Evolutionary conservation across 2,888 invertebrate species (phyloP).

Genomic region (Melolontha melolontha): DNA sequence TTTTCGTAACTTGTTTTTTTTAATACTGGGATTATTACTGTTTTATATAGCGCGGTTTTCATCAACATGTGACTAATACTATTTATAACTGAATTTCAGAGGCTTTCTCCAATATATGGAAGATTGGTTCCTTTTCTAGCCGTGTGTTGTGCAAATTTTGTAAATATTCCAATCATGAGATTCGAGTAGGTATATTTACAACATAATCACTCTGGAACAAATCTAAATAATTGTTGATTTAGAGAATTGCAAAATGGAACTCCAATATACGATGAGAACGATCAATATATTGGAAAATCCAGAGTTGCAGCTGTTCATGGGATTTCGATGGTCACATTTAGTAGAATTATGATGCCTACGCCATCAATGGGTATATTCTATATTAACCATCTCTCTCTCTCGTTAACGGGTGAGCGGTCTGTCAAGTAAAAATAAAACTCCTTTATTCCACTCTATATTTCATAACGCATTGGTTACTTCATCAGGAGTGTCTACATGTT

Average conservation of each 20-base stretch:
- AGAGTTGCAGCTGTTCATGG: slow-evolving; percentile 82
- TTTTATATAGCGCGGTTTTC: too few relatives aligned
- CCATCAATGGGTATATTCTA: slow-evolving; percentile 89
- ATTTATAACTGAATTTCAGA: slow-evolving; percentile 63
- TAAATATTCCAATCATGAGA: slow-evolving; percentile 99
- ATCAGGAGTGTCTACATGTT: too few relatives aligned
- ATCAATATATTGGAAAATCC: slow-evolving; percentile 75
- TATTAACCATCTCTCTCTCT: background rate
- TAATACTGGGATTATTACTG: too few relatives aligned
- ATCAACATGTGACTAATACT: too few relatives aligned
- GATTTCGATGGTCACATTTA: slow-evolving; percentile 90
- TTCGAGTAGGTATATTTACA: slow-evolving; percentile 76
- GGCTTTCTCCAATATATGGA: slow-evolving; percentile 80
- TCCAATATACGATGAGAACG: slow-evolving; percentile 80
- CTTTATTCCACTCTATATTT: too few relatives aligned
- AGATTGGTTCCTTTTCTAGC: slow-evolving; percentile 95
- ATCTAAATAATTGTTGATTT: slow-evolving; percentile 70
- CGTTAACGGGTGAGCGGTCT: too few relatives aligned
- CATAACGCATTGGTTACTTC: too few relatives aligned
- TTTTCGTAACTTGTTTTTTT: too few relatives aligned
- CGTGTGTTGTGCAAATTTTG: slow-evolving; percentile 96
- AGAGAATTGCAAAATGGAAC: slow-evolving; percentile 73
- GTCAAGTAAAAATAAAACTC: too few relatives aligned
- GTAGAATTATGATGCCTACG: slow-evolving; percentile 90
- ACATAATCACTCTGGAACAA: slow-evolving; percentile 67